Evolutionary conservation across 2,888 invertebrate genomes (phyloP).

Genomic region (Tetragonisca angustula): DNA sequence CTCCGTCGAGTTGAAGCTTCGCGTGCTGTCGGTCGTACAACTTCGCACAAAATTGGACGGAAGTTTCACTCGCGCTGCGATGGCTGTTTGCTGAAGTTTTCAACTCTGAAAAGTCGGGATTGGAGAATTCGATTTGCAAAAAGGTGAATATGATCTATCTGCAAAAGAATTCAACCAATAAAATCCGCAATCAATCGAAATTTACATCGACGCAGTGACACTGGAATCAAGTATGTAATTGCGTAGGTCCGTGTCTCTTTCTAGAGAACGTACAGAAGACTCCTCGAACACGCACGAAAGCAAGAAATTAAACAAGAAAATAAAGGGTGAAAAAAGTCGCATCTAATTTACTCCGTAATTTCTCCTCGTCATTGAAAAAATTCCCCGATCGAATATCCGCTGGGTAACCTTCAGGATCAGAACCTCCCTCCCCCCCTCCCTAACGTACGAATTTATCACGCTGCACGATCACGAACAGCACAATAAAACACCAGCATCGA

Average conservation of each 20-base stretch:
- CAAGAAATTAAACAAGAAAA: background rate
- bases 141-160: no score
- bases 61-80: background rate
- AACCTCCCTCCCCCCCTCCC: background rate
- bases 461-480: background rate
- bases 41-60: background rate
- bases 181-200: background rate
- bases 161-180: background rate
- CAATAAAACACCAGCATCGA: conserved; percentile 30
- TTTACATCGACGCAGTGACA: background rate
- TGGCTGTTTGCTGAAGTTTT: background rate
- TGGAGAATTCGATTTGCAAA: no score
- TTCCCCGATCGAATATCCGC: background rate
- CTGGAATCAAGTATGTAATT: background rate
- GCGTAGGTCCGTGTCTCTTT: background rate
- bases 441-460: conserved; percentile 14
- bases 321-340: background rate
- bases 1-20: background rate
- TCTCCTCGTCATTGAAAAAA: background rate
- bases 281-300: background rate
- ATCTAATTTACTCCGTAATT: background rate
- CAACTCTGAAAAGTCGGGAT: no score
- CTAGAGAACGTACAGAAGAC: background rate
- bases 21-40: background rate
- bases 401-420: background rate